Evolutionary conservation across 2,797 vertebrate species (phyloP).

Genomic region (Schizopygopsis malacanthus): DNA sequence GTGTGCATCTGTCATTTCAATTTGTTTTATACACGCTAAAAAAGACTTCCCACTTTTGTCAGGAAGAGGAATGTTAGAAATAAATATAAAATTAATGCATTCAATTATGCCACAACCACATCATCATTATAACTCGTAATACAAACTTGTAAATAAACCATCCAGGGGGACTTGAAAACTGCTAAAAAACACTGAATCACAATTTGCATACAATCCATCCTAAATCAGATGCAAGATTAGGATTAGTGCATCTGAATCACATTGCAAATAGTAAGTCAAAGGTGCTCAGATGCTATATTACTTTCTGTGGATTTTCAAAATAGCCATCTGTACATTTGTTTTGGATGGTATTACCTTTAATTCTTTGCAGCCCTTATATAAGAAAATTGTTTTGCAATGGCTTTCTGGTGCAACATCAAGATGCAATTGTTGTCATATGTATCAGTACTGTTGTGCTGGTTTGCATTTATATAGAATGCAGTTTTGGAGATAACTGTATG

Average conservation of each 20-base stretch:
- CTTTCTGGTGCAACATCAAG: neutral
- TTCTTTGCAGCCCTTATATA: neutral
- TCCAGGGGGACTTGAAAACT: neutral
- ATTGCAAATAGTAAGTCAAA: neutral
- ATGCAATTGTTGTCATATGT: neutral
- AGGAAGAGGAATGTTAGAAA: neutral
- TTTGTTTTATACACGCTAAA: neutral
- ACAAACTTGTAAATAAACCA: neutral
- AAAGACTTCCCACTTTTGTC: neutral
- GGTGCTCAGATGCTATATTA: neutral
- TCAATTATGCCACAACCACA: neutral
- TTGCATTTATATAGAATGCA: neutral
- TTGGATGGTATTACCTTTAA: neutral
- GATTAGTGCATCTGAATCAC: neutral
- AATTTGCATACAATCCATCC: neutral
- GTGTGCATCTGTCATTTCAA: neutral
- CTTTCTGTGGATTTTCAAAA: slow-evolving; percentile 8
- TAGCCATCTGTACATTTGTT: neutral
- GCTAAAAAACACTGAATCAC: neutral
- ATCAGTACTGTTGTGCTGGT: neutral
- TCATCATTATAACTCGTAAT: neutral
- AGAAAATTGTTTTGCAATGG: neutral
- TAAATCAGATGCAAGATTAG: neutral
- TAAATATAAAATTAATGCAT: neutral
- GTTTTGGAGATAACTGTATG: neutral